Percentiles rank a stretch among this genome's conserved stretches.
These are phyloP conservation scores for Onychostoma macrolepis DNA, from an alignment of 2,113 vertebrate genomes.

Conservation along the genomic window DNA sequence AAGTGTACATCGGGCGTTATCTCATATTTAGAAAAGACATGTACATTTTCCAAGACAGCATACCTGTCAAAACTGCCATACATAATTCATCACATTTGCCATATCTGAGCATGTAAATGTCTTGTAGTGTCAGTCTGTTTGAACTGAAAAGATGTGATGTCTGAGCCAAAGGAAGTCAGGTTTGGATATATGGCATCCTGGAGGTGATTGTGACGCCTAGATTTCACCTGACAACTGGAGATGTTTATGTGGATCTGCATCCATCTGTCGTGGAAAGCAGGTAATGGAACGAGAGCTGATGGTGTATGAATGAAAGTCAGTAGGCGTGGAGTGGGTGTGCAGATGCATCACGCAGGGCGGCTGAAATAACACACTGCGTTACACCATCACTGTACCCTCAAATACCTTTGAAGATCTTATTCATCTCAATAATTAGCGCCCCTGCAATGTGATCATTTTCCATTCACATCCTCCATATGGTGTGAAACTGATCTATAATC, in stretches of 20 bases:
- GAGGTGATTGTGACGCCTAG: neutral
- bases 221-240: neutral
- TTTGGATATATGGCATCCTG: neutral
- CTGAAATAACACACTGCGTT: constrained; percentile 67
- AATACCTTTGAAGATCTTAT: neutral
- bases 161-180: neutral
- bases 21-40: neutral
- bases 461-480: neutral
- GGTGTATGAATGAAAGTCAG: constrained; percentile 67
- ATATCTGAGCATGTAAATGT: constrained; percentile 1
- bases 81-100: neutral
- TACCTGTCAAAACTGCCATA: constrained; percentile 20
- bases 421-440: neutral
- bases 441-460: constrained; percentile 7
- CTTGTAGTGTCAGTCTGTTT: constrained; percentile 27
- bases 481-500: neutral
- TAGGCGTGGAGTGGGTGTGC: constrained; percentile 72
- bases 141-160: neutral
- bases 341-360: constrained; percentile 64
- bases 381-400: constrained; percentile 49
- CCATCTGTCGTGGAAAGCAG: constrained; percentile 65
- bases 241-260: constrained; percentile 55
- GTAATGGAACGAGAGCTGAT: constrained; percentile 69
- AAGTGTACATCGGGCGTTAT: neutral
- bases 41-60: constrained; percentile 10